Evolutionary conservation across 1,140 invertebrate genomes (phyloP).

Genomic region (Vollenhovia emeryi): DNA sequence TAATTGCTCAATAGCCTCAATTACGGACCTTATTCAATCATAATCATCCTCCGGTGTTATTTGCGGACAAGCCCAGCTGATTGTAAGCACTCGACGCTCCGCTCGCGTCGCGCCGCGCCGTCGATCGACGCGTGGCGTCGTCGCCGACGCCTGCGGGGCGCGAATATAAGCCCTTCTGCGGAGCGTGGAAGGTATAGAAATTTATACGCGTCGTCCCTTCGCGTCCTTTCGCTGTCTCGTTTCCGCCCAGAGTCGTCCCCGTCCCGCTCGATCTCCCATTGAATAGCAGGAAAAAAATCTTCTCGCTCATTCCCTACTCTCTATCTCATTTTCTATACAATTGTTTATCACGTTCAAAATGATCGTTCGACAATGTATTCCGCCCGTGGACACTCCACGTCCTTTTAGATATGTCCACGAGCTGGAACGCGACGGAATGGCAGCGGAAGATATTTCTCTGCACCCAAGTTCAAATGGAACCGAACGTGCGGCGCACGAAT

Average conservation of each 20-base stretch:
- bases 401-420: constrained; percentile 23
- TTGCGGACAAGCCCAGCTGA: constrained; percentile 85
- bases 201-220: neutral
- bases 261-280: neutral
- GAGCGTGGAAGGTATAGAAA: constrained; percentile 19
- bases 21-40: constrained; percentile 85
- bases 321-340: neutral
- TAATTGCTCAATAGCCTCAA: constrained; percentile 85
- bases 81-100: constrained; percentile 80
- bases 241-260: neutral
- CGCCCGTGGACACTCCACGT: neutral
- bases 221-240: neutral
- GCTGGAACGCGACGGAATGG: constrained; percentile 33
- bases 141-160: constrained; percentile 42
- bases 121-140: constrained; percentile 61
- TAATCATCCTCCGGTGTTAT: constrained; percentile 83
- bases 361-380: neutral
- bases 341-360: neutral
- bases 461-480: constrained; percentile 39
- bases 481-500: constrained; percentile 50
- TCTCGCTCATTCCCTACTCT: neutral
- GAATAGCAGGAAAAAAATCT: neutral
- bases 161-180: constrained; percentile 33
- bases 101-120: constrained; percentile 24
- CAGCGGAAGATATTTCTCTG: neutral